Base-by-base conservation (phyloP, 2,797 vertebrate species). In the Acanthurus leucopareius region DNA sequence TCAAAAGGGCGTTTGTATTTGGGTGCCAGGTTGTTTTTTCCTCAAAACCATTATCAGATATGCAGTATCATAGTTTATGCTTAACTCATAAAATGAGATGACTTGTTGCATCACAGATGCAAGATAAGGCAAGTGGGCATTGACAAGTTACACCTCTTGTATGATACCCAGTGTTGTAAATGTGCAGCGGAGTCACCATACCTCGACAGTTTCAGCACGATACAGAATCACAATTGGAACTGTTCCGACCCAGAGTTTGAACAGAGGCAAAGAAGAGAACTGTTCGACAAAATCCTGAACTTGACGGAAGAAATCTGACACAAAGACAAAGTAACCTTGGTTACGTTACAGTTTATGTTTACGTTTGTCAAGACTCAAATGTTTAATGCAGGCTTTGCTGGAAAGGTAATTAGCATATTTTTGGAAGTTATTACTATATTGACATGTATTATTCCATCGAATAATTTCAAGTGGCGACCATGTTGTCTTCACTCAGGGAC, bases 211-310 rank as follows among this genome's bases (percentile, higher is more conserved):
- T 51, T 99, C 97, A 44, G 96, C 89, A 1, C 95, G 96, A 90
- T 90, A 97, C 51, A 98, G 86, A 63, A 94, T 0, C 59, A 97
- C 1, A 25, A 96, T n/a, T 0, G 97, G 97, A 0, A 97, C 0
- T 0, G 96, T 92, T 69, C 98, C 98, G 13, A 99, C 0, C 97
- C 98, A 99, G 47, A 98, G 0, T 85, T 97, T 98, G 10, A 97
- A 9, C 14, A 99, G 49, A 0, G 97, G 96, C 0, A 4, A 0
- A 0, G 88, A 53, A 47, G 86, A 80, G 59, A 89, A 95, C 15
- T 90, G 13, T 0, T 80, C 72, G 0, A 70, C 63, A 0, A 75
- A 90, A 0, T 38, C 0, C 10, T 94, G 52, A 8, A 99, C 0
- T 85, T 99, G 97, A 44, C 85, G 79, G 90, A 99, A 99, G 91